Evolutionary conservation across 2,113 vertebrate genomes (phyloP).

Genomic region (Protobothrops mucrosquamatus): DNA sequence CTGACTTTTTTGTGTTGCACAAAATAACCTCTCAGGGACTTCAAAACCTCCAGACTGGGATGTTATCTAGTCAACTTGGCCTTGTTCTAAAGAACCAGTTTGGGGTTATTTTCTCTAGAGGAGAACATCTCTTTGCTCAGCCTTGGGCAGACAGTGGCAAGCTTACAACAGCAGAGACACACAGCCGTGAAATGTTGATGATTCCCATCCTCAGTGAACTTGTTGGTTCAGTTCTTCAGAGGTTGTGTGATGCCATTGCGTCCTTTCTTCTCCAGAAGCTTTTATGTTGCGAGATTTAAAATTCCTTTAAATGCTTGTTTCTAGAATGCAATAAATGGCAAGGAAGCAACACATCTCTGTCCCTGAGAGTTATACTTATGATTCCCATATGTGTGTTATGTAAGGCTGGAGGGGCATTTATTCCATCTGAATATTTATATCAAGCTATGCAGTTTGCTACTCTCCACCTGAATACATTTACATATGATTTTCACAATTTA

Average conservation of each 20-base stretch:
- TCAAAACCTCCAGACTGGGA: background rate
- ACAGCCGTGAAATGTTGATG: background rate
- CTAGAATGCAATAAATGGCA: too few relatives aligned
- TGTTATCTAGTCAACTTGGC: background rate
- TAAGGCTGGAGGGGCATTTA: background rate
- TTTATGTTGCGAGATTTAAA: background rate
- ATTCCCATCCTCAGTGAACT: background rate
- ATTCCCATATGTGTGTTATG: background rate
- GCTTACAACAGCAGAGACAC: background rate
- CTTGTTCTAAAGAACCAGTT: background rate
- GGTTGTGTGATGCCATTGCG: background rate
- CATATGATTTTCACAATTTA: background rate
- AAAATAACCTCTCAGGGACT: background rate
- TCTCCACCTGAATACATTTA: background rate
- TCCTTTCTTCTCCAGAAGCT: background rate
- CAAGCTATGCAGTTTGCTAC: background rate
- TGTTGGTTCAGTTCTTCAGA: background rate
- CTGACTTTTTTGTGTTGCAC: background rate
- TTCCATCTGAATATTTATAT: background rate
- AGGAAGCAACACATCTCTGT: background rate
- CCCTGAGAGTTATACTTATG: background rate
- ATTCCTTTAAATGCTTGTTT: background rate
- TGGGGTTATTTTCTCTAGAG: background rate
- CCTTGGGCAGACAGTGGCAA: background rate
- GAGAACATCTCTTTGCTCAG: background rate